These are phyloP conservation scores for Actinernus sp. DNA, from an alignment of 92 coral and sea anemone species.

Conservation along the genomic window DNA sequence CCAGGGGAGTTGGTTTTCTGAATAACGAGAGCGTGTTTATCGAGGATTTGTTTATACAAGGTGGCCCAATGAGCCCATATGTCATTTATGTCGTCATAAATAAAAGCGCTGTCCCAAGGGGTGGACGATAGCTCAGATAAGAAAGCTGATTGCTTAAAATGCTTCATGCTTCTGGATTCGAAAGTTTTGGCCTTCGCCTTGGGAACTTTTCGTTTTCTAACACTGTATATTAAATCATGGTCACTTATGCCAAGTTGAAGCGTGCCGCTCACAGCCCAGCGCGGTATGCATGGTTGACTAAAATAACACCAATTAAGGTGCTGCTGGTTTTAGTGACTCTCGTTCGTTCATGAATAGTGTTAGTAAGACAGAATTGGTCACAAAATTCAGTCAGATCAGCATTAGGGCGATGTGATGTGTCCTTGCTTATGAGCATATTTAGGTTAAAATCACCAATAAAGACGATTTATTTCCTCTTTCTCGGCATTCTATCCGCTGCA, in stretches of 20 bases:
- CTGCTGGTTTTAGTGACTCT: slow-evolving; percentile 53
- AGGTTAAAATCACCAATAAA: slow-evolving; percentile 69
- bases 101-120: slow-evolving; percentile 7
- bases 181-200: slow-evolving; percentile 24
- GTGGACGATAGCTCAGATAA: not conserved
- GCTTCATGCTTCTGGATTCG: slow-evolving; percentile 8
- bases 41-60: not conserved
- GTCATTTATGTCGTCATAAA: not conserved
- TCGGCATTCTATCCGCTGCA: slow-evolving; percentile 53
- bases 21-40: slow-evolving; percentile 1
- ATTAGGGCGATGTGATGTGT: slow-evolving; percentile 61
- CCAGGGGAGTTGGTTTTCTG: slow-evolving; percentile 14
- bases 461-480: slow-evolving; percentile 52
- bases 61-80: slow-evolving; percentile 3
- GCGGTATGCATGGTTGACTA: slow-evolving; percentile 65
- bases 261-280: slow-evolving; percentile 46
- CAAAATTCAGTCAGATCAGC: slow-evolving; percentile 56
- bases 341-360: slow-evolving; percentile 56
- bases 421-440: slow-evolving; percentile 33
- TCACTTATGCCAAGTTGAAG: slow-evolving; percentile 42
- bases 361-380: slow-evolving; percentile 66
- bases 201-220: not conserved
- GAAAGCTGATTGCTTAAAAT: slow-evolving; percentile 10
- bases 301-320: slow-evolving; percentile 53
- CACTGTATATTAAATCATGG: slow-evolving; percentile 4